Evolutionary conservation across 2,888 invertebrate species (phyloP), one percentile per base, ranked within the genome.

Genomic region (Amblyjoppa fuscipennis): DNA sequence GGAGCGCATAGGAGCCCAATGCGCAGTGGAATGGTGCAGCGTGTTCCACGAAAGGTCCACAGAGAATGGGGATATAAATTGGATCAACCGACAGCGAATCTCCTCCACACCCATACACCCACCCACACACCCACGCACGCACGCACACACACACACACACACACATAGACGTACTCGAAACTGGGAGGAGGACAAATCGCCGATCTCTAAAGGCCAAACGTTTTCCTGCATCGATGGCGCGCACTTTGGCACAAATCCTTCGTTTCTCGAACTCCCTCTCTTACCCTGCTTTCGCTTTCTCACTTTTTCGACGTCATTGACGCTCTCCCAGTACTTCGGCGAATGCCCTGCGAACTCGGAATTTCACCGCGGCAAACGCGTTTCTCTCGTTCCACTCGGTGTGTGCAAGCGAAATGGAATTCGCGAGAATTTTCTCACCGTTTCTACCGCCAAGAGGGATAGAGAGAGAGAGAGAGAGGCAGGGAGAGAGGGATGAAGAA

Each of bases 51-150:
- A 85, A 81, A 85, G 81, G 84, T 85, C 87, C 84, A 77, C 77
- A 25, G 77, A 81, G 80, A 81, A 86, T 71, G 75, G 80, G 87
- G 87, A 87, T 88, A 88, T 88, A 88, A 88, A 87, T 88, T 85
- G 87, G 85, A 88, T 88, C 85, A 87, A 86, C 85, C 82, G 86
- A 86, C 77, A 80, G 82, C 76, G 78, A 88, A 86, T 86, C 80
- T 85, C 81, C 80, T 64, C 66, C 59, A 79, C 83, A 64, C 76
- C 56, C 45, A 56, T 73, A 74, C 73, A 53, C 51, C 34, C 31
- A 53, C 59, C 51, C 3, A 31, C 34, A 38, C 49, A 77, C 34
- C 45, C 9, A 49, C 16, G 34, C 28, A 9, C 41, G 53, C 20
- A 66, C 56, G 53, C 51, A 49, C 31, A 70, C 59, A 6, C n/a